phyloP scores from a whole-genome alignment of 1,140 invertebrate genomes.

The Drusus annulatus region DNA sequence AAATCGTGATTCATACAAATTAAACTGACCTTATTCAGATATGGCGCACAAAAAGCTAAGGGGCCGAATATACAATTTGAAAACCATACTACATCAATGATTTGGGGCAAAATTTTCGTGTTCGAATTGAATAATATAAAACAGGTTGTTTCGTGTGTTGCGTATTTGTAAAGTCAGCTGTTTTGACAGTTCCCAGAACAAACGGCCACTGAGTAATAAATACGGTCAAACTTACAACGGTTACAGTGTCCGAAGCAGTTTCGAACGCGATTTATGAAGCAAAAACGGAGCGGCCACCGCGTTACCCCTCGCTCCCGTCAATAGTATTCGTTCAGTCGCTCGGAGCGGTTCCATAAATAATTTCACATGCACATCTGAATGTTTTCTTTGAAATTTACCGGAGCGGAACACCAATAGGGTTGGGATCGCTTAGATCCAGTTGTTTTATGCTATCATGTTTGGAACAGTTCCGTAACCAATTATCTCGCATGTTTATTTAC shows the following conservation, averaged over 20 bases:
- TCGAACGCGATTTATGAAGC: slow-evolving; percentile 15
- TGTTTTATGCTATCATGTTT: neutral
- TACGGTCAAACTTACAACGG: neutral
- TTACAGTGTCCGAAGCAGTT: slow-evolving; percentile 13
- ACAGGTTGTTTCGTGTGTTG: neutral
- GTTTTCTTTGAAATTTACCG: slow-evolving; percentile 32
- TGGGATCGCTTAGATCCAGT: neutral
- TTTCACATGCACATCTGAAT: slow-evolving; percentile 24
- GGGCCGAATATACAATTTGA: no score
- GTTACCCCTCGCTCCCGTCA: no score
- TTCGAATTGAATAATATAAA: no score
- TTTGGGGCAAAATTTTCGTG: no score
- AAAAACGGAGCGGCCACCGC: neutral
- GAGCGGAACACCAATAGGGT: neutral
- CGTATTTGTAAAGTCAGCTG: neutral
- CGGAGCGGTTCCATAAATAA: slow-evolving; percentile 13
- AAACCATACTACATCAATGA: no score
- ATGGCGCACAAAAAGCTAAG: no score
- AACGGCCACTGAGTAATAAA: slow-evolving; percentile 1
- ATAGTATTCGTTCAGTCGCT: no score
- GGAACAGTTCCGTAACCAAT: neutral
- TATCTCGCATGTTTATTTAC: slow-evolving; percentile 3
- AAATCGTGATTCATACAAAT: no score
- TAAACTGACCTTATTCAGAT: no score
- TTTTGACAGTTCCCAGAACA: slow-evolving; percentile 11